Percentiles rank a stretch among this genome's conserved stretches.
phyloP scores from a whole-genome alignment of 2,113 vertebrate genomes.

The Callorhinus ursinus region DNA sequence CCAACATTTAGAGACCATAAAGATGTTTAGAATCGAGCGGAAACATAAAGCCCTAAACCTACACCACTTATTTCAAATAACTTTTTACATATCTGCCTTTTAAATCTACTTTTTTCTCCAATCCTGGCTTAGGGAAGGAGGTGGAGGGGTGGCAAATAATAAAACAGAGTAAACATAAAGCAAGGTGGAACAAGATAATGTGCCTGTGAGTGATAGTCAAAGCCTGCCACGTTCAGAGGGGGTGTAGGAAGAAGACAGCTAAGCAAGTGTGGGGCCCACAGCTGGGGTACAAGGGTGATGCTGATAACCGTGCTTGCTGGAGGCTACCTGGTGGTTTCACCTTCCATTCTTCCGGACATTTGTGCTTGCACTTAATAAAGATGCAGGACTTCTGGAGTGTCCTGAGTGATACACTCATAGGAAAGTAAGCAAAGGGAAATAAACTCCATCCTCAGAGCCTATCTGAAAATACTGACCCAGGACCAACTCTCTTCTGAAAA shows the following conservation, averaged over 20 bases:
- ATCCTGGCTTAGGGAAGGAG: background rate
- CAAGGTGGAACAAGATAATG: background rate
- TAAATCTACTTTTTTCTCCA: background rate
- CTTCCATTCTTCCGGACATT: background rate
- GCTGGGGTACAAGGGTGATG: background rate
- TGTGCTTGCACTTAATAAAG: background rate
- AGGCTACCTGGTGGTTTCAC: background rate
- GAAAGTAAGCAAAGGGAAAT: background rate
- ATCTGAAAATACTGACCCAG: background rate
- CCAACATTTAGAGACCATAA: background rate
- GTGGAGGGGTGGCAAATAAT: background rate
- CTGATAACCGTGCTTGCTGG: background rate
- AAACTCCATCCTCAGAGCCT: background rate
- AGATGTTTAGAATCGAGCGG: background rate
- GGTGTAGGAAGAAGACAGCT: background rate
- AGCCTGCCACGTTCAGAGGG: background rate
- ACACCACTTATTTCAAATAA: background rate
- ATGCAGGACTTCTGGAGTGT: background rate
- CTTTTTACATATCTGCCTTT: background rate
- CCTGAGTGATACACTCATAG: background rate
- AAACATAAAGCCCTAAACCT: background rate
- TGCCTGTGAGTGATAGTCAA: background rate
- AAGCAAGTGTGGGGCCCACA: background rate
- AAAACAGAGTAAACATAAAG: background rate
- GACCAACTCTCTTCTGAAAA: background rate